Evolutionary conservation across 2,113 vertebrate species (phyloP).

Genomic region (Felis chaus): DNA sequence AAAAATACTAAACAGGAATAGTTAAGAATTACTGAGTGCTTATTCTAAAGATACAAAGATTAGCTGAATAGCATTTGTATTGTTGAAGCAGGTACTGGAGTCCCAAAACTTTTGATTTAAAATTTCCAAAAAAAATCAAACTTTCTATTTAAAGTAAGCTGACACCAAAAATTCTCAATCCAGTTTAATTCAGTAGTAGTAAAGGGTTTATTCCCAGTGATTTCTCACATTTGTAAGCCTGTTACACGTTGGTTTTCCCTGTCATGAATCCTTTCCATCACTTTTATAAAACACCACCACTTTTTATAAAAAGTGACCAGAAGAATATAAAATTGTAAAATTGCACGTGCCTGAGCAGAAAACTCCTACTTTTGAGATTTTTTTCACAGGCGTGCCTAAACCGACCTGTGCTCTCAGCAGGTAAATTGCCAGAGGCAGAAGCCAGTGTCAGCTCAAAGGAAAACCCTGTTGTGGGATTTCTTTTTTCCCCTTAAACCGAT

Average conservation of each 20-base stretch:
- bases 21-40: conserved; percentile 14
- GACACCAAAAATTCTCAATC: conserved; percentile 1
- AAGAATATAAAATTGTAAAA: background rate
- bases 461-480: background rate
- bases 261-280: conserved; percentile 29
- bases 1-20: conserved; percentile 5
- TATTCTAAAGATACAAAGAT: background rate
- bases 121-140: background rate
- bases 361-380: background rate
- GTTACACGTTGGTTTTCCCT: background rate
- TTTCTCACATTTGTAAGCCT: background rate
- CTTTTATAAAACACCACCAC: background rate
- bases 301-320: conserved; percentile 35
- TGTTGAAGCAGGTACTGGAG: background rate
- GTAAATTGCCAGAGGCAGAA: background rate
- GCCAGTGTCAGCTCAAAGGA: background rate
- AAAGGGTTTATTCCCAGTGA: background rate
- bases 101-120: background rate
- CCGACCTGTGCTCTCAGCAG: conserved; percentile 41
- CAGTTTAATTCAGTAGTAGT: background rate
- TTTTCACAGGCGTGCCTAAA: background rate
- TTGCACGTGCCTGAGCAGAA: background rate
- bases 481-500: background rate
- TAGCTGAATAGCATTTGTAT: background rate
- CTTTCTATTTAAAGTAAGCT: background rate